phyloP scores from a whole-genome alignment of 1,140 invertebrate genomes.

The Bilobella aurantiaca region DNA sequence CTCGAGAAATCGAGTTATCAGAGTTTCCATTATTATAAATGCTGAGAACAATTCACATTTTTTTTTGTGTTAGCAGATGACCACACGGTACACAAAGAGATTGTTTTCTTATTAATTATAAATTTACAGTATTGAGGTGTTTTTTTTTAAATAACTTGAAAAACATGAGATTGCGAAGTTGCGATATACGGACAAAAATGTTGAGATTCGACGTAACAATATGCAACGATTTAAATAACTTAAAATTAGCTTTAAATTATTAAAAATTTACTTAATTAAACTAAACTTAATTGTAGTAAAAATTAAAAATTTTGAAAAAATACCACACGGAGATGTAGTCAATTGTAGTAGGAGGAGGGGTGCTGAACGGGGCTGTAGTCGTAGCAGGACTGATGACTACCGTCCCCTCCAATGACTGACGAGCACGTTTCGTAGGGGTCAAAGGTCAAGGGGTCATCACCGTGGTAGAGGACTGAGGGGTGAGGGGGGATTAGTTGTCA shows the following conservation, averaged over 20 bases:
- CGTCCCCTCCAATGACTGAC: neutral
- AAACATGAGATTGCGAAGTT: neutral
- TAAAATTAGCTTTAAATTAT: too few relatives aligned
- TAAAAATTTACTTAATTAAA: too few relatives aligned
- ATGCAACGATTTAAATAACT: too few relatives aligned
- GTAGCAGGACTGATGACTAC: neutral
- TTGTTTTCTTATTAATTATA: neutral
- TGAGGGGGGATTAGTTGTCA: conserved; percentile 4
- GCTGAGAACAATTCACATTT: neutral
- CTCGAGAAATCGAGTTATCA: neutral
- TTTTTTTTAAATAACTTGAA: too few relatives aligned
- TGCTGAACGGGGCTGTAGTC: neutral
- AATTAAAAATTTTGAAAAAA: neutral
- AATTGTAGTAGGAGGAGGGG: neutral
- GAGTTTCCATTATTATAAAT: neutral
- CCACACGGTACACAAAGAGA: too few relatives aligned
- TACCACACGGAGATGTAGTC: neutral
- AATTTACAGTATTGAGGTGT: neutral
- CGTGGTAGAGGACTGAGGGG: neutral
- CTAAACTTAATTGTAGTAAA: neutral
- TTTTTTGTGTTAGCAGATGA: neutral
- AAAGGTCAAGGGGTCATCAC: neutral
- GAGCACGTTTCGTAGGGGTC: neutral
- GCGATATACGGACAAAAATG: neutral
- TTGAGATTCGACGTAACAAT: neutral